Conservation (phyloP, 2,113 vertebrate genomes). For the Rhinogobius similis region DNA sequence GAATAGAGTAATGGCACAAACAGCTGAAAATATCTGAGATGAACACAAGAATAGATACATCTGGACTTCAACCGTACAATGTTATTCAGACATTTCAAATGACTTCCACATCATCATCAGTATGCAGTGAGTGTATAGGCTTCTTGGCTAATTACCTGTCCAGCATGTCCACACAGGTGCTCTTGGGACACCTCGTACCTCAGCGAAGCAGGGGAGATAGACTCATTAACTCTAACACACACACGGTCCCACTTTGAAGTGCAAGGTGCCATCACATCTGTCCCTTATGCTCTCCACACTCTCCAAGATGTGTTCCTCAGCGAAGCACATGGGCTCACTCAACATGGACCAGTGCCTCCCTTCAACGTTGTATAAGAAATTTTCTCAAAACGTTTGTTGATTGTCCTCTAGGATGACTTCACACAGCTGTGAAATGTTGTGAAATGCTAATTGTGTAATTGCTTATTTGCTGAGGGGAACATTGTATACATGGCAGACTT, state of each 20-base stretch:
- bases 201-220: conserved; percentile 14
- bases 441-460: conserved; percentile 11
- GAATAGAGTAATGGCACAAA: background rate
- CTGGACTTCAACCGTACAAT: background rate
- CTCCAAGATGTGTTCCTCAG: conserved; percentile 31
- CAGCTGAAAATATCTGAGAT: background rate
- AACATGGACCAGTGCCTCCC: conserved; percentile 14
- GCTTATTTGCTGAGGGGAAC: conserved; percentile 7
- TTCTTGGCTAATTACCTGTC: conserved; percentile 22
- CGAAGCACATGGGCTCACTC: conserved; percentile 45
- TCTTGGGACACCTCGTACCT: conserved; percentile 14
- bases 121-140: background rate
- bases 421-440: conserved; percentile 5
- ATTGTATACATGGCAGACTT: conserved; percentile 13
- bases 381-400: conserved; percentile 22
- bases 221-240: conserved; percentile 20
- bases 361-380: conserved; percentile 48
- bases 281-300: conserved; percentile 45
- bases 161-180: conserved; percentile 16
- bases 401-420: conserved; percentile 11
- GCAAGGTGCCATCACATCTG: conserved; percentile 41
- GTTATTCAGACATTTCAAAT: background rate
- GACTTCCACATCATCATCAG: background rate
- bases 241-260: conserved; percentile 51
- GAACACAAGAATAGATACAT: background rate